Evolutionary conservation across 1,140 invertebrate species (phyloP).

Genomic region (Trachelipus rathkii): DNA sequence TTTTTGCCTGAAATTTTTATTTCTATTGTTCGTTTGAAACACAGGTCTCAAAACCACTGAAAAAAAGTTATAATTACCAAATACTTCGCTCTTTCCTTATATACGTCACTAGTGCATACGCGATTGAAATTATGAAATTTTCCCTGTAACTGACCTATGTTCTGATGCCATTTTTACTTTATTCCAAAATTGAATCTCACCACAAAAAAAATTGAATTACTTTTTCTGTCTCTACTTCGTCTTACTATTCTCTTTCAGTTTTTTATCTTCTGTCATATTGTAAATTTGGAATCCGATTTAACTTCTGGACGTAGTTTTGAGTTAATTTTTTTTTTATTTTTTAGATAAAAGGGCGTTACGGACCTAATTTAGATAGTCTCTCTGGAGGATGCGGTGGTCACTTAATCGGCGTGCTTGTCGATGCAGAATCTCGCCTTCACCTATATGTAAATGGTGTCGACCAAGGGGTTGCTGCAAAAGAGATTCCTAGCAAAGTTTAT

Average conservation of each 20-base stretch:
- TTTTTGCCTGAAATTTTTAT: no score
- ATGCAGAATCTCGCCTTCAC: slow-evolving; percentile 62
- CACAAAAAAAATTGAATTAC: no score
- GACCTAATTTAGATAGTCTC: slow-evolving; percentile 63
- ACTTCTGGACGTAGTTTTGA: background rate
- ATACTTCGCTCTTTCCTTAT: no score
- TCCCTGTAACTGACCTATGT: no score
- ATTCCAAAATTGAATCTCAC: no score
- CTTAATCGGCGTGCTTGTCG: slow-evolving; percentile 65
- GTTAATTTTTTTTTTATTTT: slow-evolving; percentile 17
- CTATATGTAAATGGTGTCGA: slow-evolving; percentile 65
- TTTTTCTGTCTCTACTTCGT: no score
- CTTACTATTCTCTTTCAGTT: background rate
- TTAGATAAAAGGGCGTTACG: slow-evolving; percentile 67
- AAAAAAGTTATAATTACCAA: no score
- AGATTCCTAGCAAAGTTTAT: slow-evolving; percentile 58
- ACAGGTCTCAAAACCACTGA: no score
- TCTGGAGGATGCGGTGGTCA: slow-evolving; percentile 59
- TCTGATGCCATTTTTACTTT: no score
- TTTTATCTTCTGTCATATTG: background rate
- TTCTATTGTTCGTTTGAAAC: no score
- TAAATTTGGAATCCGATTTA: background rate
- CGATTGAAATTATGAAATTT: no score
- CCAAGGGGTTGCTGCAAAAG: slow-evolving; percentile 62
- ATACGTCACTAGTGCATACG: no score